Evolutionary conservation across 2,888 invertebrate species (phyloP).

Genomic region (Diaperis boleti): DNA sequence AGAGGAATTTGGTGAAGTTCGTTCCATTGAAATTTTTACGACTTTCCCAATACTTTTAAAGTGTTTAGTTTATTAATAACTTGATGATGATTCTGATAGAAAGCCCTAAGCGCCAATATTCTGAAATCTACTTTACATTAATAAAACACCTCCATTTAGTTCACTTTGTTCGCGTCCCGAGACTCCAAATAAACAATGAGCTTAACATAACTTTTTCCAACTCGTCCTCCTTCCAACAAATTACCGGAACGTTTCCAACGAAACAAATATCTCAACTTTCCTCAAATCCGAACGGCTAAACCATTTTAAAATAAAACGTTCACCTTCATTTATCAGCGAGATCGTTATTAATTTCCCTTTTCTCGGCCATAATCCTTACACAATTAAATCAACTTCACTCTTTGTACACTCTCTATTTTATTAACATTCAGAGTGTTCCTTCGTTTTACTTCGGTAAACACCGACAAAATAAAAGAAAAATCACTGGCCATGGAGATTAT

Average conservation of each 20-base stretch:
- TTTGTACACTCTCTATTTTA: conserved; percentile 21
- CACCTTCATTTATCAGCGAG: conserved; percentile 27
- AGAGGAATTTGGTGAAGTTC: no score
- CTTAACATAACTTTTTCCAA: conserved; percentile 30
- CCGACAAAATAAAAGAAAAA: neutral
- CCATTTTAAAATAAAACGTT: conserved; percentile 13
- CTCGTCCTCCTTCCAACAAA: conserved; percentile 22
- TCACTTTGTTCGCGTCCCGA: conserved; percentile 87
- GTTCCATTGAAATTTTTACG: no score
- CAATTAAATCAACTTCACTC: conserved; percentile 27
- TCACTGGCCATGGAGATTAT: conserved; percentile 1
- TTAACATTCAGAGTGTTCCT: conserved; percentile 15
- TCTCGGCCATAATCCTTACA: conserved; percentile 12
- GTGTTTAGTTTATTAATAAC: no score
- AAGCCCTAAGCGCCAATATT: no score
- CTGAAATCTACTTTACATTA: no score
- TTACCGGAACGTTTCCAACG: conserved; percentile 25
- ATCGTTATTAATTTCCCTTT: conserved; percentile 26
- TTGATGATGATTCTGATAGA: no score
- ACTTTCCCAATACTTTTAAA: no score
- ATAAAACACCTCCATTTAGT: conserved; percentile 87
- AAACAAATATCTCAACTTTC: conserved; percentile 20
- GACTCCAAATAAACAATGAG: conserved; percentile 60
- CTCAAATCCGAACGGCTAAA: conserved; percentile 8
- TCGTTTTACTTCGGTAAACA: conserved; percentile 15